Evolutionary conservation across 2,888 invertebrate genomes (phyloP), one percentile per base, ranked within the genome.

Genomic region (Gymnocheta viridis): DNA sequence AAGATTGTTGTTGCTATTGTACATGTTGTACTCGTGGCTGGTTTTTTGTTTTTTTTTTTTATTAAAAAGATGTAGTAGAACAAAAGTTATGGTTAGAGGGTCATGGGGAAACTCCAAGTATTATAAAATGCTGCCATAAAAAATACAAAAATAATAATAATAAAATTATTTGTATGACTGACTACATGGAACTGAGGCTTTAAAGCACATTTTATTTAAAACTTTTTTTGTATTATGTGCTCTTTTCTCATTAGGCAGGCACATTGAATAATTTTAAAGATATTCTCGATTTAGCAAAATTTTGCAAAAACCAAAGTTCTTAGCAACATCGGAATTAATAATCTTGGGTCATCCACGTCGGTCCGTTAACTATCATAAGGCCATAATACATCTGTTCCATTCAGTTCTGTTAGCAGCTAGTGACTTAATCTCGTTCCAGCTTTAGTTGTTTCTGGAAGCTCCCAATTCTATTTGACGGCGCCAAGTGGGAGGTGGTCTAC

Each of bases 91-190:
- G 29, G 17, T 17, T 58, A 1, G 22, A 35, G 66, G 44, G 49
- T 76, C 66, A 56, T 56, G 47, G 29, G 19, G 27, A 67, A 58
- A 77, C 56, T 58, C 14, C 47, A 47, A 47, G 35, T 38, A 60
- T 77, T 47, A 69, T 49, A 60, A 58, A 69, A 0, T 41, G 51
- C 35, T 77, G 29, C 44, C 51, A 2, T 22, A 58, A 38, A 73
- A 49, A 60, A n/a, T 7, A 47, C 7, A 14, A 7, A 64, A 41
- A 7, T n/a, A 49, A 24, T 12, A n/a, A 7, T 24, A 49, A 12
- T n/a, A 51, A 54, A 54, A 27, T 0, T 38, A 14, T n/a, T 2
- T n/a, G 14, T 22, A 44, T 17, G 24, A 51, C 12, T 17, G 32
- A 49, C 2, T 38, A 51, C 38, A 41, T 56, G 29, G 27, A 24